Base-by-base conservation (phyloP, 2,888 invertebrate species). In the Drosophila quasianomalipes region DNA sequence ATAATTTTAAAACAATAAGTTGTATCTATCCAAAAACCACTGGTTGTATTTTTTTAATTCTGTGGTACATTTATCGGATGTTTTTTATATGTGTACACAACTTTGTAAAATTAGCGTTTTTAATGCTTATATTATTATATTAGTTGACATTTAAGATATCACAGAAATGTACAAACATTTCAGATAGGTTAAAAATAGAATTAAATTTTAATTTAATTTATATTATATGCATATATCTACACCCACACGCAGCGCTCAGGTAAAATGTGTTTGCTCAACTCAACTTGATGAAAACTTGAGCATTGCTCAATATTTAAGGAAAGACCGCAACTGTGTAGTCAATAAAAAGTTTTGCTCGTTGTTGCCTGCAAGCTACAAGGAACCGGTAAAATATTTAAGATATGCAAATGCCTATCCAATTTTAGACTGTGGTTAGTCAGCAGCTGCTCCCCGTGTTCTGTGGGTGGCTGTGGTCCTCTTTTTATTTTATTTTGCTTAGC, bases 341-440 rank as follows among this genome's bases (percentile, higher is more conserved):
- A 62, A 44, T 76, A 54, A 61, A 71, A 77, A 65, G 30, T 59
- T 59, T 37, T 54, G 51, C 28, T 14, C 19, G 9, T 55, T 37
- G 19, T 55, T 39, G 19, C 7, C 37, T 4, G 22, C 3, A 10
- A 35, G 54, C 53, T 41, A n/a, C 61, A n/a, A n/a, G 28, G 6
- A 61, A 35, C 19, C 33, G 47, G 39, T 35, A 28, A 51, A 30
- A 57, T 49, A 70, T 70, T 74, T 67, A 54, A 51, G 70, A 70
- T 84, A 82, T 84, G 84, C 71, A 84, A 86, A 84, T 82, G 67
- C 33, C 58, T 60, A 33, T 31, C 31, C n/a, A 65, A 52, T 66
- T 77, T 63, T 39, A 37, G 10, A 28, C 35, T 28, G 16, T 37
- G n/a, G 35, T 57, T 57, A 16, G 47, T 26, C 47, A 9, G 47